Base-by-base conservation (phyloP, 1,140 invertebrate genomes). In the Anastrepha ludens region DNA sequence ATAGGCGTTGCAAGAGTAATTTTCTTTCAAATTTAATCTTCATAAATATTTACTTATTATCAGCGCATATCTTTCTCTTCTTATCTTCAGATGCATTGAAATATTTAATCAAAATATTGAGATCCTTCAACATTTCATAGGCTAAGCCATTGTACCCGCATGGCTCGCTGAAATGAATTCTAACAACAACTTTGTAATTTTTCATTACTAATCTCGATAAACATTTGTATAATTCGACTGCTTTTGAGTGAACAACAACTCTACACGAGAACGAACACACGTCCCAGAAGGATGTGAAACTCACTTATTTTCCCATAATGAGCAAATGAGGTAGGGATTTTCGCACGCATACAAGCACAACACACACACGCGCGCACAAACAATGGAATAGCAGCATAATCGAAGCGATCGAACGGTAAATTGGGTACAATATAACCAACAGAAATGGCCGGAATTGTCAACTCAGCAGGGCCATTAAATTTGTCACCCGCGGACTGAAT, bases 231-330 rank as follows among this genome's bases (percentile, higher is more conserved):
- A 62, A 81, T 20, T 81, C 17, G 41, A 29, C n/a, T 47, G 47
- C 9, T 81, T 29, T 81, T 47, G 5, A 81, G 47, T 55, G 74
- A 58, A 20, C 11, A 58, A 81, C 15, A 50, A 55, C 50, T 41
- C n/a, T 17, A 4, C 74, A n/a, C 29, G 74, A 81, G 74, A 81
- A 47, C 74, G 47, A n/a, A 29, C 74, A 81, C 74, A 81, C 74
- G 74, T 20, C 9, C 4, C 47, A 55, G 17, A 15, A 62, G 29
- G 15, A 55, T 86, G 17, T 60, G 17, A 41, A 13, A 60, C 9
- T 41, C 17, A 86, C 55, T 86, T 86, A 86, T 86, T 86, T 86
- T 86, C 85, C 85, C 85, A 86, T 86, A 86, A 60, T 86, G 85
- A 17, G 4, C 50, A 44, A 86, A n/a, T 4, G 17, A 81, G 8